Evolutionary conservation across 2,797 vertebrate genomes (phyloP), one percentile per base, ranked within the genome.

Genomic region (Sciaenops ocellatus): DNA sequence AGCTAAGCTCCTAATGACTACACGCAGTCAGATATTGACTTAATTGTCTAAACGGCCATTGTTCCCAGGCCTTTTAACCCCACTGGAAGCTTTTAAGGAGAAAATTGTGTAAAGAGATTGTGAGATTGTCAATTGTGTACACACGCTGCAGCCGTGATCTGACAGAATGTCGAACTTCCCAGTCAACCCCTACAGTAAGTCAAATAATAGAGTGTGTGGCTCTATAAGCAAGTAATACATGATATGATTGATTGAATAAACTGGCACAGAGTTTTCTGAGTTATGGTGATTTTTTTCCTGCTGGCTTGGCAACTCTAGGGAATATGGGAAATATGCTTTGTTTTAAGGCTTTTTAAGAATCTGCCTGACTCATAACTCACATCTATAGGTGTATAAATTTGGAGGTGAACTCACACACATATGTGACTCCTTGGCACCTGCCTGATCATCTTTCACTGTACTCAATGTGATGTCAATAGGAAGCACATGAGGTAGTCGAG

Each of bases 1-100:
- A 88, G 72, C 81, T 90, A 87, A 91, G 92, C 89, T 92, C 79
- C 85, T 93, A 93, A 93, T 90, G 84, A 93, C 89, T 90, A 75
- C 85, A 81, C 73, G 67, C 79, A 91, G 88, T 88, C 88, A 83
- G 78, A 85, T 94, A 93, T 94, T 89, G 91, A 94, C 91, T 85
- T 90, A 63, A 83, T 90, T 93, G 91, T 94, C 89, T 79, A 81
- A 76, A 73, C 50, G 56, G 76, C 82, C 79, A 82, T 88, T 91
- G 88, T 92, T 92, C 83, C 71, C 69, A 79, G 71, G 81, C 85
- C 80, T 90, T 84, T 87, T 73, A 72, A 87, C 69, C 85, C 81
- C 84, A 50, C 71, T 63, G 68, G 81, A 87, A 84, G 86, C 84
- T 86, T 90, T 88, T 82, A 84, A 79, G 46, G 77, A 81, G 74